Evolutionary conservation across 2,113 vertebrate species (phyloP).

Genomic region (Nycticebus coucang): DNA sequence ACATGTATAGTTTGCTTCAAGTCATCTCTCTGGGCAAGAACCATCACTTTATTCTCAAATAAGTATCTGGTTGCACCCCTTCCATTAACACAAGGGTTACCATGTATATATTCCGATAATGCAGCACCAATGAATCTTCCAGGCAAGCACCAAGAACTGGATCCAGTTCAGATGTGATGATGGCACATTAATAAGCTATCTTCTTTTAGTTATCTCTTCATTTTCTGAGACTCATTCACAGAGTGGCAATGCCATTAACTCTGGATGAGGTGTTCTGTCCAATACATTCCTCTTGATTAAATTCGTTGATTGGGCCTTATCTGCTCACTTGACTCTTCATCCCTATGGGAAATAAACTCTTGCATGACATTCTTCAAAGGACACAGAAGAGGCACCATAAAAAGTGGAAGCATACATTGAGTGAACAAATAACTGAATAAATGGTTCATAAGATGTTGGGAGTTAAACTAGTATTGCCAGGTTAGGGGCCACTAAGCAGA

Average conservation of each 20-base stretch:
- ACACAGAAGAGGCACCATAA: background rate
- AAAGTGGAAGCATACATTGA: background rate
- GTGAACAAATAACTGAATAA: background rate
- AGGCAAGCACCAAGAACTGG: background rate
- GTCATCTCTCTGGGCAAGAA: background rate
- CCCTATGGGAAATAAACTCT: constrained; percentile 3
- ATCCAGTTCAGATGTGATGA: background rate
- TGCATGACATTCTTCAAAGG: background rate
- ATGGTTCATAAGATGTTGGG: background rate
- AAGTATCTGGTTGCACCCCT: background rate
- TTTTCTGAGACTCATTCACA: constrained; percentile 26
- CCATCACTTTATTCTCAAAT: background rate
- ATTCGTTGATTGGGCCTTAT: background rate
- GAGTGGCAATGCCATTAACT: constrained; percentile 23
- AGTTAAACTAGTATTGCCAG: background rate
- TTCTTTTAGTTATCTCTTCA: constrained; percentile 38
- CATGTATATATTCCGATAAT: background rate
- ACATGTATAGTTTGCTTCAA: background rate
- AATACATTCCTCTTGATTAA: constrained; percentile 46
- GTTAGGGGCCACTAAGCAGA: background rate
- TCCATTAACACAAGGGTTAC: background rate
- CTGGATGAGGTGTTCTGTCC: constrained; percentile 26
- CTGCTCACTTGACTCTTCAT: background rate
- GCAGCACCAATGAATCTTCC: constrained; percentile 1
- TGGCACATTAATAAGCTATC: constrained; percentile 20